Conservation (phyloP, 2,113 vertebrate species). For the Ptilonorhynchus violaceus region DNA sequence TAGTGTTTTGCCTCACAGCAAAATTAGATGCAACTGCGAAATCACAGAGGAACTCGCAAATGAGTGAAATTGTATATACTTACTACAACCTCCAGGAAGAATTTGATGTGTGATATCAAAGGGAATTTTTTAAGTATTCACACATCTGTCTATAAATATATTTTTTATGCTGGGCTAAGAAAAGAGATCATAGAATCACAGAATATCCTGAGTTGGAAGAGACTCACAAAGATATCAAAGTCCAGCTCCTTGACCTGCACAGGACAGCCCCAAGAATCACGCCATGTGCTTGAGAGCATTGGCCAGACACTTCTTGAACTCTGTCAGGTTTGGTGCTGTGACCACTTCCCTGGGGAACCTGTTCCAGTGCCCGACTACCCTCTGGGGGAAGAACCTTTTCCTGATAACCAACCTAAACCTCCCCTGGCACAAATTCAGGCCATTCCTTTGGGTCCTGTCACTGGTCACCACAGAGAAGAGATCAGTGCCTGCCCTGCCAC, state of each 20-base stretch:
- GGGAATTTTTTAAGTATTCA: background rate
- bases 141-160: background rate
- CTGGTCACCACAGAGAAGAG: background rate
- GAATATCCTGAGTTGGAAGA: background rate
- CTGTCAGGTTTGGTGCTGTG: background rate
- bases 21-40: background rate
- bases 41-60: background rate
- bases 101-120: background rate
- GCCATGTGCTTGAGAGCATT: background rate
- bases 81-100: background rate
- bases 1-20: background rate
- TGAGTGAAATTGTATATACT: background rate
- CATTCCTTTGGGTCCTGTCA: fast-evolving
- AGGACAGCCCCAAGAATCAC: background rate
- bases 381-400: background rate
- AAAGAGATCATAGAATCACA: background rate
- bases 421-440: background rate
- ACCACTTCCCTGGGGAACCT: background rate
- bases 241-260: background rate
- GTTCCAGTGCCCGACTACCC: background rate
- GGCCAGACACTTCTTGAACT: background rate
- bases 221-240: background rate
- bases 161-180: background rate
- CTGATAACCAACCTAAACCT: background rate
- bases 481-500: background rate